A percentile compares a stretch with the other conserved stretches of the same genome.
Evolutionary conservation across 2,888 invertebrate genomes (phyloP).

Genomic region (Macaria notata): DNA sequence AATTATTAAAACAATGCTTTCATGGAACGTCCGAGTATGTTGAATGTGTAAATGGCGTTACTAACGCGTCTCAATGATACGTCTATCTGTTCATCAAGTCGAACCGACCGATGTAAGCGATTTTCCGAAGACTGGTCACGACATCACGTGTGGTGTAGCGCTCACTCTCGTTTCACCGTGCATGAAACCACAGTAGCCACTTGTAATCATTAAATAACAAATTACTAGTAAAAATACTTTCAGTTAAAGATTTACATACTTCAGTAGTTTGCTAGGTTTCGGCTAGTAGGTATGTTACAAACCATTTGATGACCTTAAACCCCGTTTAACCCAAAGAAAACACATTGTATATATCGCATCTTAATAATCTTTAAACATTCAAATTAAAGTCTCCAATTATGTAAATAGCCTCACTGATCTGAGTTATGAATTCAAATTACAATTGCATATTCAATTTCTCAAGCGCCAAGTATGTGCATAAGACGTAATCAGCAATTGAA

Average conservation of each 20-base stretch:
- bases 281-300: too few species aligned
- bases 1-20: neutral
- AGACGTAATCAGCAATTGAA: slow-evolving; percentile 21
- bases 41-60: slow-evolving; percentile 47
- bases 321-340: too few species aligned
- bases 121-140: slow-evolving; percentile 66
- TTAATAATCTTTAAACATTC: too few species aligned
- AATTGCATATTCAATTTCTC: slow-evolving; percentile 11
- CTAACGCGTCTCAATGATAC: slow-evolving; percentile 53
- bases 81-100: slow-evolving; percentile 57
- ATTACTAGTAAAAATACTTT: too few species aligned
- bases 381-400: neutral
- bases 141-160: slow-evolving; percentile 37
- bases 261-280: too few species aligned
- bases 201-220: too few species aligned
- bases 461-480: slow-evolving; percentile 3
- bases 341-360: too few species aligned
- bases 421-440: neutral
- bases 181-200: slow-evolving; percentile 19
- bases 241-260: too few species aligned
- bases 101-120: slow-evolving; percentile 51
- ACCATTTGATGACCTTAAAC: too few species aligned
- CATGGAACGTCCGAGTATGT: slow-evolving; percentile 21
- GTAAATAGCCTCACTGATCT: neutral
- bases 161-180: slow-evolving; percentile 33